phyloP scores from a whole-genome alignment of 2,888 invertebrate species.

The Coremacera marginata region DNA sequence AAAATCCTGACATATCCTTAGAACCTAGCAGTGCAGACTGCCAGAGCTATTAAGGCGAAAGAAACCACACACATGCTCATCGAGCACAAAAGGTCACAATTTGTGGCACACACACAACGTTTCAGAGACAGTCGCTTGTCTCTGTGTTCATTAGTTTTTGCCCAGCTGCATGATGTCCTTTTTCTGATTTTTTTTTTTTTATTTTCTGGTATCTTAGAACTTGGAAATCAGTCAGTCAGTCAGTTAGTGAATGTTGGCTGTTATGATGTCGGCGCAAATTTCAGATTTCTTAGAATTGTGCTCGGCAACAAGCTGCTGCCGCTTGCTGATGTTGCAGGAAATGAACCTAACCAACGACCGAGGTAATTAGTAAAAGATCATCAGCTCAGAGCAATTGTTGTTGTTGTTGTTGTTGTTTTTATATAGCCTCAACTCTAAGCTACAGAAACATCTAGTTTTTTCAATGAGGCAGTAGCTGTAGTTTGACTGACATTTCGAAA shows the following conservation, averaged over 20 bases:
- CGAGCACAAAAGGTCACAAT: constrained; percentile 1
- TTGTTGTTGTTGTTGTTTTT: no score
- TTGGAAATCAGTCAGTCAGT: constrained; percentile 1
- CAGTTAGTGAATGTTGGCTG: constrained; percentile 1
- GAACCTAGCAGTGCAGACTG: not conserved
- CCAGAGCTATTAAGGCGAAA: not conserved
- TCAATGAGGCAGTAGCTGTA: no score
- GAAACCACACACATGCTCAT: not conserved
- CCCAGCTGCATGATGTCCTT: not conserved
- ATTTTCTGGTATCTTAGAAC: not conserved
- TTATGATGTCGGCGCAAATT: constrained; percentile 20
- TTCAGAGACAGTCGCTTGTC: not conserved
- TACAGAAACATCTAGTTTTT: no score
- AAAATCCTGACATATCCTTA: not conserved
- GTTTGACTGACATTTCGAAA: no score
- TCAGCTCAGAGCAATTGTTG: no score
- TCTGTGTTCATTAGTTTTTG: not conserved
- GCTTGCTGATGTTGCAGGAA: constrained; percentile 9
- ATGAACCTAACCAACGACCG: no score
- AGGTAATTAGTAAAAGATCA: no score
- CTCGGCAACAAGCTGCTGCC: not conserved
- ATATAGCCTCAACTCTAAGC: no score
- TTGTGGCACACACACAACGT: constrained; percentile 3
- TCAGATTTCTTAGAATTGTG: constrained; percentile 27
- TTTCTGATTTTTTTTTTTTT: not conserved